Conservation (phyloP, 2,113 vertebrate species). For the Pomatorhinus ruficollis region DNA sequence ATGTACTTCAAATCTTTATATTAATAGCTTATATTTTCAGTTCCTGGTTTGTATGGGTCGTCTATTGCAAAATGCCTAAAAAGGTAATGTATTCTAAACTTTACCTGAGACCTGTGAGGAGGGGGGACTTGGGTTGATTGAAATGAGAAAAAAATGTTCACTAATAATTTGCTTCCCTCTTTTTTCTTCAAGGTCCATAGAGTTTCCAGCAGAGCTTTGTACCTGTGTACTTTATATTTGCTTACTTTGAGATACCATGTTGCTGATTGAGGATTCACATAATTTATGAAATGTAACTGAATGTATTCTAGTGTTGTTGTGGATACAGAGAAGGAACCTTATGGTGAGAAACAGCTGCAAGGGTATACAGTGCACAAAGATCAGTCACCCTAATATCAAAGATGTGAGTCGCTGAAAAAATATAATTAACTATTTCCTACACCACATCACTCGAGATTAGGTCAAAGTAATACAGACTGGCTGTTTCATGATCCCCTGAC, state of each 20-base stretch:
- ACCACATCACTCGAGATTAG: slow-evolving; percentile 31
- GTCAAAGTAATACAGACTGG: not conserved
- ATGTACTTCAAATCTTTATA: not conserved
- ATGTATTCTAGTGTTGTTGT: not conserved
- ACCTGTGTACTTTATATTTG: not conserved
- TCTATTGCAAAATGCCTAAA: not conserved
- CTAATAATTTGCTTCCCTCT: not conserved
- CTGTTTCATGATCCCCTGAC: slow-evolving; percentile 7
- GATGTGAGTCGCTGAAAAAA: not conserved
- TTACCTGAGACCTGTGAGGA: not conserved
- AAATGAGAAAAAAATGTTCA: not conserved
- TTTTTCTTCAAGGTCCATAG: not conserved
- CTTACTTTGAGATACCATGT: not conserved
- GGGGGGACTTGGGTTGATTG: accelerated
- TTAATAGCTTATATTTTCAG: not conserved
- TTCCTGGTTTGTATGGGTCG: not conserved
- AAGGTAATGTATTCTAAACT: not conserved
- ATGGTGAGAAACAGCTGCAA: slow-evolving; percentile 4
- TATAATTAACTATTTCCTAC: slow-evolving; percentile 41
- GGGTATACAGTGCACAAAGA: not conserved
- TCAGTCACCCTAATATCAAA: slow-evolving; percentile 11
- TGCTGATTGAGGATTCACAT: not conserved
- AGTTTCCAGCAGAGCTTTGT: not conserved
- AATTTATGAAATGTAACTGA: not conserved
- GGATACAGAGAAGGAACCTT: not conserved